phyloP scores from a whole-genome alignment of 2,113 vertebrate species.

The Centrocercus urophasianus region DNA sequence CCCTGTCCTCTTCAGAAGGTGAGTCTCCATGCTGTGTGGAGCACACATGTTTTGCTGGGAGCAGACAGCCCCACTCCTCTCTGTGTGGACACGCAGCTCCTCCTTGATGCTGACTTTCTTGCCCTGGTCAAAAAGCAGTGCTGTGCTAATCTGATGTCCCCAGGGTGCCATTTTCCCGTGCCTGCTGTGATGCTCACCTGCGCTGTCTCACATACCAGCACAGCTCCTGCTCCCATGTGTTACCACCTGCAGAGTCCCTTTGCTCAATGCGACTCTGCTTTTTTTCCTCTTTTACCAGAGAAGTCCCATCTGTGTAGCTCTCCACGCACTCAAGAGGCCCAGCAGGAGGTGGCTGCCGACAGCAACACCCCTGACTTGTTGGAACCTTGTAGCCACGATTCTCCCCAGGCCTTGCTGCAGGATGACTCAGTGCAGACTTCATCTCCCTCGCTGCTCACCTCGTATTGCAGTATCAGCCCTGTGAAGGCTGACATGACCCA shows the following conservation, averaged over 20 bases:
- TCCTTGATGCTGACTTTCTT: not conserved
- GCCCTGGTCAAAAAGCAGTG: not conserved
- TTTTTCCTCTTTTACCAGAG: conserved; percentile 21
- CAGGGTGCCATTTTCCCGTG: not conserved
- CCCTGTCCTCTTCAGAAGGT: conserved; percentile 36
- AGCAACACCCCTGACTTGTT: conserved; percentile 26
- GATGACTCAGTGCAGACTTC: not conserved
- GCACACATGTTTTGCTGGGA: not conserved
- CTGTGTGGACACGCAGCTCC: not conserved
- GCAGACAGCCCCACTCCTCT: not conserved
- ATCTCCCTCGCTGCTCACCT: conserved; percentile 6
- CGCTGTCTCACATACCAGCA: fast-evolving
- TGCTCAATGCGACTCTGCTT: fast-evolving
- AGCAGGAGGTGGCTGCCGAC: conserved; percentile 13
- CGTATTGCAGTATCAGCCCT: fast-evolving
- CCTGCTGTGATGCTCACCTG: not conserved
- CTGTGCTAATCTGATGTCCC: not conserved
- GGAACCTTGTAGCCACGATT: not conserved
- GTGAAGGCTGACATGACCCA: not conserved
- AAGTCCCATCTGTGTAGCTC: not conserved
- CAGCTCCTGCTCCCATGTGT: not conserved
- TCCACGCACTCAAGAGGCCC: not conserved
- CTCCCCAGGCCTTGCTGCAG: fast-evolving
- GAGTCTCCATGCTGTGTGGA: not conserved
- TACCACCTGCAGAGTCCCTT: not conserved